phyloP scores from a whole-genome alignment of 2,797 vertebrate genomes.

The Jordanella pulchra region DNA sequence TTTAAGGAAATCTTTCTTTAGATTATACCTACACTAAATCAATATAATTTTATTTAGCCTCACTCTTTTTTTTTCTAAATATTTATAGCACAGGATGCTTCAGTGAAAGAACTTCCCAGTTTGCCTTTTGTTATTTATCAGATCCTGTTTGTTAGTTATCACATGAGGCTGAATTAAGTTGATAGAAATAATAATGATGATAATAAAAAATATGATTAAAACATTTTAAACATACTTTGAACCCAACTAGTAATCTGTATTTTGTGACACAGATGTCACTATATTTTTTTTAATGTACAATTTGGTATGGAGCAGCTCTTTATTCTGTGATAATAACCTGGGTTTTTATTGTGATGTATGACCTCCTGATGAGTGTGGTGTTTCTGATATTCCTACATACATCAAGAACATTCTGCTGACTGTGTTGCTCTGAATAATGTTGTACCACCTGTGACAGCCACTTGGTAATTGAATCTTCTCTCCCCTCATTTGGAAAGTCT shows the following conservation, averaged over 20 bases:
- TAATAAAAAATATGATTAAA: too few relatives aligned
- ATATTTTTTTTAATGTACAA: neutral
- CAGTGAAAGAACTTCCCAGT: too few relatives aligned
- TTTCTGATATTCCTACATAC: constrained; percentile 5
- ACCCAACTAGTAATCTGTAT: neutral
- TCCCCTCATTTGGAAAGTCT: constrained; percentile 28
- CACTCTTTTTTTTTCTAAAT: too few relatives aligned
- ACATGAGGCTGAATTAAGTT: too few relatives aligned
- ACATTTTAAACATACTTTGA: neutral
- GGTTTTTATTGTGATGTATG: constrained; percentile 1
- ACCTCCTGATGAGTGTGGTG: neutral
- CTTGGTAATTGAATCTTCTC: constrained; percentile 32
- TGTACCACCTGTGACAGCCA: constrained; percentile 29
- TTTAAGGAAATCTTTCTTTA: too few relatives aligned
- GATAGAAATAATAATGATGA: too few relatives aligned
- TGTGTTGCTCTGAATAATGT: constrained; percentile 27
- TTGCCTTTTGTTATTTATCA: too few relatives aligned
- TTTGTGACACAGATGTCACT: neutral
- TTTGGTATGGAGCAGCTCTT: too few relatives aligned
- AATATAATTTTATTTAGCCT: too few relatives aligned
- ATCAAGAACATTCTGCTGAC: constrained; percentile 36
- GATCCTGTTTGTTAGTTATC: too few relatives aligned
- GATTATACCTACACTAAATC: too few relatives aligned
- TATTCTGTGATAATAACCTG: neutral
- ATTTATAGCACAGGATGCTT: too few relatives aligned